Conservation (phyloP, 2,888 invertebrate species). For the Agonopterix arenella region DNA sequence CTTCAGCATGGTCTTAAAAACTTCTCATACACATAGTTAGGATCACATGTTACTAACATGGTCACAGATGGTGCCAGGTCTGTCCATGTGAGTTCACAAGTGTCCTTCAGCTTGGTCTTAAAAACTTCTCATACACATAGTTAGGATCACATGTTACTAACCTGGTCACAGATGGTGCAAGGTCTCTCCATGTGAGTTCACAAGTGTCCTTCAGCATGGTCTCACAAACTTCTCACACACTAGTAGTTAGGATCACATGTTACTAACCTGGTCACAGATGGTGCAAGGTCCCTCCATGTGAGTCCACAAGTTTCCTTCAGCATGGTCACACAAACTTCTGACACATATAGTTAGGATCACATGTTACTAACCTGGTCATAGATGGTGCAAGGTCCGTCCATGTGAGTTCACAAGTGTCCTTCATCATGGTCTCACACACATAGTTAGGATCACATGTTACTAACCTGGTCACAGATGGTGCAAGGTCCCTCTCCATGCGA, state of each 20-base stretch:
- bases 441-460: neutral
- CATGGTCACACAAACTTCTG: neutral
- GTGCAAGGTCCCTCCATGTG: slow-evolving; percentile 3
- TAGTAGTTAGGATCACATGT: neutral
- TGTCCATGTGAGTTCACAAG: too few species aligned
- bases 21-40: neutral
- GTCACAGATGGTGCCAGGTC: neutral
- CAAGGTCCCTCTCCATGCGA: slow-evolving; percentile 4
- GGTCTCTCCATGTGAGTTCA: neutral
- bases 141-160: neutral
- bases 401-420: slow-evolving; percentile 1
- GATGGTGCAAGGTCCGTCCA: neutral
- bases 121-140: too few species aligned
- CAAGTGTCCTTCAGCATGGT: neutral
- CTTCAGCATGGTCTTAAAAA: too few species aligned
- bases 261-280: neutral
- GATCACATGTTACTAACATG: neutral
- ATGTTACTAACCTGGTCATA: slow-evolving; percentile 2
- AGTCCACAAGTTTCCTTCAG: slow-evolving; percentile 1
- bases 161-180: slow-evolving; percentile 1
- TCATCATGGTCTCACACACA: neutral
- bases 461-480: neutral
- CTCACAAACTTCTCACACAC: neutral
- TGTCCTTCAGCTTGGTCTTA: too few species aligned
- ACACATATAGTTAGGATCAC: neutral